Conservation (phyloP, 2,797 vertebrate species). For the Mormyrops boulengeri region DNA sequence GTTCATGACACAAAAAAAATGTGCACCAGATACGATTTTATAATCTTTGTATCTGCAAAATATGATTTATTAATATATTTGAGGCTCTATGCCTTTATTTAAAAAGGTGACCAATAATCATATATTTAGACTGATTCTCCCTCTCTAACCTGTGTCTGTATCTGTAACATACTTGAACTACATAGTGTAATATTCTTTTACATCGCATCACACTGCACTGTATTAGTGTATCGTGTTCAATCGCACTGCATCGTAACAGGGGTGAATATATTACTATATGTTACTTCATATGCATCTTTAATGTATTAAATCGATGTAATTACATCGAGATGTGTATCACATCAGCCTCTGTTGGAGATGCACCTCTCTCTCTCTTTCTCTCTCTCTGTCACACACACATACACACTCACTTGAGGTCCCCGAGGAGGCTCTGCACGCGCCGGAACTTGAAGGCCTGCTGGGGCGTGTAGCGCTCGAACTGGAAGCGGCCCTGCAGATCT, state of each 20-base stretch:
- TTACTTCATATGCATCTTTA: background rate
- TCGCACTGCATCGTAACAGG: background rate
- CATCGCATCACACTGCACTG: background rate
- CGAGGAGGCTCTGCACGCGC: slow-evolving; percentile 88
- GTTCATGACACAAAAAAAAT: background rate
- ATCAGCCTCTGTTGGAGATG: background rate
- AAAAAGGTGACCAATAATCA: background rate
- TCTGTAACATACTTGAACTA: background rate
- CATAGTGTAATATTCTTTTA: background rate
- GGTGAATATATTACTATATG: background rate
- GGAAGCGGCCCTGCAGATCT: slow-evolving; percentile 88
- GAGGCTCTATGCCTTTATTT: background rate
- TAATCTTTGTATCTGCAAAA: background rate
- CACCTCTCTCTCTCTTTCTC: background rate
- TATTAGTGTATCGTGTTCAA: background rate
- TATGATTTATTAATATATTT: background rate
- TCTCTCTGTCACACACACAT: background rate
- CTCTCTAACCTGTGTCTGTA: background rate
- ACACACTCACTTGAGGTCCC: slow-evolving; percentile 78
- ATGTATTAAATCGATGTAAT: background rate
- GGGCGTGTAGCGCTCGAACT: slow-evolving; percentile 91
- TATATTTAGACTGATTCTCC: background rate
- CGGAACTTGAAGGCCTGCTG: slow-evolving; percentile 92
- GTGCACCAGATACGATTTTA: too few relatives aligned
- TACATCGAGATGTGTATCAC: background rate